Evolutionary conservation across 2,888 invertebrate species (phyloP).

Genomic region (Drosophila cognata): DNA sequence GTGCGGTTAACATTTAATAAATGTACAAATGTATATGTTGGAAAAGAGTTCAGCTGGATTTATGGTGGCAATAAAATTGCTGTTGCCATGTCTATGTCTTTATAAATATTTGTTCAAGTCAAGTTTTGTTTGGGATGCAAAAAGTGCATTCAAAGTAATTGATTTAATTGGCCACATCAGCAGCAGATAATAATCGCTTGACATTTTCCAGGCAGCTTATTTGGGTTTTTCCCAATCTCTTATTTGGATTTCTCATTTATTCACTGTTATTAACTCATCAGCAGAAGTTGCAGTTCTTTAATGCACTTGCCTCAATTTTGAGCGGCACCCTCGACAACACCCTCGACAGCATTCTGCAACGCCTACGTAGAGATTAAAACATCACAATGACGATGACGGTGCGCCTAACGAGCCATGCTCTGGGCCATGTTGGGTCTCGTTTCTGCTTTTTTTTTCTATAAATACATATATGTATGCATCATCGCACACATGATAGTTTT

Average conservation of each 20-base stretch:
- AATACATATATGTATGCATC: slow-evolving; percentile 29
- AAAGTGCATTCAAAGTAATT: slow-evolving; percentile 56
- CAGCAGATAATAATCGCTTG: slow-evolving; percentile 30
- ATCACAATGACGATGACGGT: slow-evolving; percentile 36
- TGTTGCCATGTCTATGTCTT: slow-evolving; percentile 49
- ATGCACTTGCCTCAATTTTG: slow-evolving; percentile 31
- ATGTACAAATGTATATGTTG: slow-evolving; percentile 5
- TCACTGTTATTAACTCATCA: slow-evolving; percentile 64
- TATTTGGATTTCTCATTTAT: slow-evolving; percentile 23
- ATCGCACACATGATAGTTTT: background rate
- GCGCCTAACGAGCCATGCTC: slow-evolving; percentile 43
- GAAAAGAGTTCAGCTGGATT: slow-evolving; percentile 23
- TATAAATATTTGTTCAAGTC: slow-evolving; percentile 40
- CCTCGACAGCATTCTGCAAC: slow-evolving; percentile 54
- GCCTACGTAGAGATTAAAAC: slow-evolving; percentile 54
- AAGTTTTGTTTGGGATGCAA: background rate
- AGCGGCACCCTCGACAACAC: slow-evolving; percentile 70
- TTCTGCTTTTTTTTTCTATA: slow-evolving; percentile 32
- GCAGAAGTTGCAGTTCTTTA: slow-evolving; percentile 6
- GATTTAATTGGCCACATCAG: slow-evolving; percentile 54
- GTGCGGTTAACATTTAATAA: slow-evolving; percentile 58
- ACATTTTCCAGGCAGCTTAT: slow-evolving; percentile 42
- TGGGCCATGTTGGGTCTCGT: slow-evolving; percentile 27
- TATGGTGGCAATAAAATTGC: slow-evolving; percentile 66
- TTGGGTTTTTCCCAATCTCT: slow-evolving; percentile 11